Evolutionary conservation across 2,888 invertebrate species (phyloP).

Genomic region (Amiota minor): DNA sequence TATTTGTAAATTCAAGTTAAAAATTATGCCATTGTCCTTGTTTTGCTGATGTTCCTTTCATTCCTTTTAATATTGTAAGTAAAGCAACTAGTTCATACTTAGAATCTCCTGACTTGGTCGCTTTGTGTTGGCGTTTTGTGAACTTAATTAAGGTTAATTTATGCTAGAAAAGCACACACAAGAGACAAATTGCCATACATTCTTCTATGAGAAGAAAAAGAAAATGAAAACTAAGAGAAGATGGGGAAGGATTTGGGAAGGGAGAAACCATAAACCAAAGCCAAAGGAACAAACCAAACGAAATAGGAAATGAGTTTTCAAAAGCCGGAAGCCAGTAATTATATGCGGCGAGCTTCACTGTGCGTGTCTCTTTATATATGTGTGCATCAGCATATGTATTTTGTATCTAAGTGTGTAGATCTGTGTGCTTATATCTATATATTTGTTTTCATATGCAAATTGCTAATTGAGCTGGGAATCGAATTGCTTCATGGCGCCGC

Average conservation of each 20-base stretch:
- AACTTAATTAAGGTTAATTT: slow-evolving; percentile 66
- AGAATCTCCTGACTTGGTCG: neutral
- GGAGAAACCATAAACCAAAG: neutral
- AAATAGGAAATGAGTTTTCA: slow-evolving; percentile 63
- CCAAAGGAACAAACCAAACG: neutral
- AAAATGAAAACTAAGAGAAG: neutral
- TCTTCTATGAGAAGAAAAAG: slow-evolving; percentile 35
- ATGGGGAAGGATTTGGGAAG: neutral
- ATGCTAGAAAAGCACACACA: slow-evolving; percentile 54
- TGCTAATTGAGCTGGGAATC: slow-evolving; percentile 50
- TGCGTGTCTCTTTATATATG: slow-evolving; percentile 3
- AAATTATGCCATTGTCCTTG: slow-evolving; percentile 17
- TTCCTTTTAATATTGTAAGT: neutral
- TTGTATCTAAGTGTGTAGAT: neutral
- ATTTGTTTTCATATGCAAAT: neutral
- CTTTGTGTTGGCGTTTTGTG: slow-evolving; percentile 37
- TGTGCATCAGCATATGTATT: neutral
- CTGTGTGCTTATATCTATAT: slow-evolving; percentile 33
- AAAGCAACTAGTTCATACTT: neutral
- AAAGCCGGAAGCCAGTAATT: slow-evolving; percentile 64
- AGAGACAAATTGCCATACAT: slow-evolving; percentile 56
- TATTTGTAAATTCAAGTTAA: slow-evolving; percentile 4
- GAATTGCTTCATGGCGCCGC: neutral
- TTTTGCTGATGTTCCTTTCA: neutral
- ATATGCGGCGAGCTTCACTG: slow-evolving; percentile 45